Evolutionary conservation across 2,888 invertebrate species (phyloP).

Genomic region (Ormyrus rosae): DNA sequence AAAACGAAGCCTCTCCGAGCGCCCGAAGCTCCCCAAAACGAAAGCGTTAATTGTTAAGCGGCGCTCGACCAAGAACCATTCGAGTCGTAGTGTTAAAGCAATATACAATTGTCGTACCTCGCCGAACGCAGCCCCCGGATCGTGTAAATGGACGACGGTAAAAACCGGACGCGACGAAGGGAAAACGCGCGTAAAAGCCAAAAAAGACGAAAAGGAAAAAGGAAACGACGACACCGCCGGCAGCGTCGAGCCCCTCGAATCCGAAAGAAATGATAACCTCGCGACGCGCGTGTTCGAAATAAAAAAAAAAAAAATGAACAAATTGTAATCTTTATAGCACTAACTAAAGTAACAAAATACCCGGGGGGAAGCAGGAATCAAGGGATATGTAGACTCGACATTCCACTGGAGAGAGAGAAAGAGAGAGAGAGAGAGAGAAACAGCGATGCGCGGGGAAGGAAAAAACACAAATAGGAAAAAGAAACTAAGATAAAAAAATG

Average conservation of each 20-base stretch:
- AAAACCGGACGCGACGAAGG: too few relatives aligned
- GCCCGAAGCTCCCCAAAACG: too few relatives aligned
- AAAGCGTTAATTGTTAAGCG: too few relatives aligned
- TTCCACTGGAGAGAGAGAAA: constrained; percentile 17
- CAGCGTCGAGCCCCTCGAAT: constrained; percentile 1
- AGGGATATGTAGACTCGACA: constrained; percentile 8
- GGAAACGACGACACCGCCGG: not conserved
- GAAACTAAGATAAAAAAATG: constrained; percentile 48
- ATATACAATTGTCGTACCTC: too few relatives aligned
- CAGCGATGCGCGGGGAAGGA: not conserved
- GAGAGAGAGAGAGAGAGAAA: not conserved
- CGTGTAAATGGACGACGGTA: too few relatives aligned
- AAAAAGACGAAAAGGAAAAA: constrained; percentile 1
- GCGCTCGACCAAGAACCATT: too few relatives aligned
- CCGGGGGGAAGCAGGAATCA: not conserved
- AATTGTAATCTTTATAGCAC: constrained; percentile 22
- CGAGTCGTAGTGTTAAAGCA: too few relatives aligned
- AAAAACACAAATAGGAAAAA: constrained; percentile 36
- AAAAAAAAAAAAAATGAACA: not conserved
- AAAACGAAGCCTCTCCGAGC: too few relatives aligned
- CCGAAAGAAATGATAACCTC: constrained; percentile 1
- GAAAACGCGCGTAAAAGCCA: too few relatives aligned
- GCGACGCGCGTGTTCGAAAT: constrained; percentile 28
- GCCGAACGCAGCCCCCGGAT: too few relatives aligned
- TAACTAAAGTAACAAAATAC: constrained; percentile 3